Conservation (phyloP, 2,113 vertebrate genomes). For the Nycticebus coucang region DNA sequence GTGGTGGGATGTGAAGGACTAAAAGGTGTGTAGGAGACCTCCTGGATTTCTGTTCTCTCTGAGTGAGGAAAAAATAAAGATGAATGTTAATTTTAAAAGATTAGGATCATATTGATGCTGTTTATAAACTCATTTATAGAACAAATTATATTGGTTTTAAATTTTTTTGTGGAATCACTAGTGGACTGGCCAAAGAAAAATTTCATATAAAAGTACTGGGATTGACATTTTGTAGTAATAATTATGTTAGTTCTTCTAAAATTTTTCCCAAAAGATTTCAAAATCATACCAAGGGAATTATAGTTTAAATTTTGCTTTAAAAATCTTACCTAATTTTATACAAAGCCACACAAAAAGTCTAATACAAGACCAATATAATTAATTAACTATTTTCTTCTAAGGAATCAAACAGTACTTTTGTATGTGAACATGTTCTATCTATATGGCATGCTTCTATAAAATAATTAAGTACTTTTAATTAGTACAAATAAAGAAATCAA, state of each 20-base stretch:
- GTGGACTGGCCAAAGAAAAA: neutral
- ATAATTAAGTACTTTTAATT: constrained; percentile 51
- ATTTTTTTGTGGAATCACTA: constrained; percentile 46
- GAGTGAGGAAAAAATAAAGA: neutral
- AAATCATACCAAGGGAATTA: constrained; percentile 34
- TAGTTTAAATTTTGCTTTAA: constrained; percentile 42
- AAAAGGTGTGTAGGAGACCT: neutral
- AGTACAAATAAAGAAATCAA: constrained; percentile 41
- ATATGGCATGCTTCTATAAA: neutral
- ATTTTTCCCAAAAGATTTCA: constrained; percentile 33
- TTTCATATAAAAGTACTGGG: neutral
- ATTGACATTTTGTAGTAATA: constrained; percentile 47
- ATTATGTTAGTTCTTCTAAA: constrained; percentile 22
- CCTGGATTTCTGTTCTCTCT: neutral
- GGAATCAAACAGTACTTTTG: neutral
- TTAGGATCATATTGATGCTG: too few species aligned
- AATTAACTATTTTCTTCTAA: constrained; percentile 48
- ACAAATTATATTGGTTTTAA: constrained; percentile 59
- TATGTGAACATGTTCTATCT: neutral
- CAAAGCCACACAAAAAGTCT: constrained; percentile 42
- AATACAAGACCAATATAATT: constrained; percentile 13
- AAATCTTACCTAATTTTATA: constrained; percentile 52
- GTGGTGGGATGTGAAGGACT: neutral
- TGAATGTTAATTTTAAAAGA: neutral
- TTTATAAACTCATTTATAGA: neutral